Base-by-base conservation (phyloP, 2,797 vertebrate genomes). In the Cryptoblepharus egeriae region DNA sequence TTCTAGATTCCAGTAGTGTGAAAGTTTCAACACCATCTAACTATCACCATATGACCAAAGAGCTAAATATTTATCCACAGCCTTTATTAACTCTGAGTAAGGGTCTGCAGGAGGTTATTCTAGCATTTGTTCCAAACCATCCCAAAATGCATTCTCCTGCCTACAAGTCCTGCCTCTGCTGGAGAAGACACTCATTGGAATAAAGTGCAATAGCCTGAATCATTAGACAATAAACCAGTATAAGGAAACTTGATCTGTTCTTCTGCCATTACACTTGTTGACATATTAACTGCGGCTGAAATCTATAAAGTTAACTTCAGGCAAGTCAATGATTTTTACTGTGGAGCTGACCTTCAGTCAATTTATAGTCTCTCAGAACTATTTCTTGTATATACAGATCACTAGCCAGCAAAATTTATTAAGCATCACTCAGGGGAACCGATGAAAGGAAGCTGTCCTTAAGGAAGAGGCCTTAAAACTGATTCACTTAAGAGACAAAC, bases 291-390 rank as follows among this genome's bases (percentile, higher is more conserved):
- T 26, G 10, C 13, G 3, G 67, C 0, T 84, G 49, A 85, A 89
- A 92, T 83, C 28, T 35, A 2, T n/a, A 85, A 71, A 42, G 16
- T 76, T 75, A 78, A 61, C 77, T 82, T 85, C 73, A 88, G 81
- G 65, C 3, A 89, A 26, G 30, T 26, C 49, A 80, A 45, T 5
- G 45, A 39, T 63, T 88, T 91, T 83, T 73, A 78, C 58, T 39
- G 15, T 58, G 71, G 77, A 74, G n/a, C 26, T 81, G 20, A 61
- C 61, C 87, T 84, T 85, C 81, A 65, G 80, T 85, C 73, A 57
- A 22, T 86, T 85, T 82, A 80, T n/a, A 87, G 68, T 28, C 26
- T 63, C 84, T 74, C 15, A 85, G 75, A 64, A 12, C 0, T 32
- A 63, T 77, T 87, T 84, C 16, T 86, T 83, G 0, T 15, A 75